Evolutionary conservation across 2,888 invertebrate species (phyloP).

Genomic region (Brachypalpus laphriformis): DNA sequence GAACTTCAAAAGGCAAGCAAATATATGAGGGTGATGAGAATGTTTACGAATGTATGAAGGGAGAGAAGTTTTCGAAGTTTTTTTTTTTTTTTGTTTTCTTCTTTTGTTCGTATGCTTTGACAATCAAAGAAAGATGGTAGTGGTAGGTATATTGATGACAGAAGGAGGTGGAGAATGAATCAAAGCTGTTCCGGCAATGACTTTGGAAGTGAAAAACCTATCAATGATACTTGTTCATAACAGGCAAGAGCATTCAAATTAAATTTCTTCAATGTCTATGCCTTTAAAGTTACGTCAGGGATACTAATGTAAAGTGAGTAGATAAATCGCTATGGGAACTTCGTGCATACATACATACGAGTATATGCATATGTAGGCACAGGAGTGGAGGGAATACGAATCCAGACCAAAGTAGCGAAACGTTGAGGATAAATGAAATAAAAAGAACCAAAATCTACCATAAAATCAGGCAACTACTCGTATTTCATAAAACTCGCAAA

Average conservation of each 20-base stretch:
- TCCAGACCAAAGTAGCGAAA: too few relatives aligned
- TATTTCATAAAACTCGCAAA: too few relatives aligned
- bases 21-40: constrained; percentile 5
- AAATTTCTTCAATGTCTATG: not conserved
- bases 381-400: too few relatives aligned
- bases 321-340: not conserved
- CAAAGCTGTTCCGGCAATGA: not conserved
- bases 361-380: too few relatives aligned
- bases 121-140: not conserved
- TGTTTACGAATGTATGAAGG: constrained; percentile 8
- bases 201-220: not conserved
- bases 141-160: not conserved
- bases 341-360: too few relatives aligned
- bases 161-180: not conserved
- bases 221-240: not conserved
- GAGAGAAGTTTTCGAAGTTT: not conserved
- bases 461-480: too few relatives aligned
- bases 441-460: too few relatives aligned
- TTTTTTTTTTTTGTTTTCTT: not conserved
- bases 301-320: not conserved
- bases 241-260: not conserved
- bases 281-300: not conserved
- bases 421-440: too few relatives aligned
- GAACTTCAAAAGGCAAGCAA: constrained; percentile 47
- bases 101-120: not conserved